Evolutionary conservation across 2,888 invertebrate species (phyloP), one percentile per base, ranked within the genome.

Genomic region (Acronicta alni): DNA sequence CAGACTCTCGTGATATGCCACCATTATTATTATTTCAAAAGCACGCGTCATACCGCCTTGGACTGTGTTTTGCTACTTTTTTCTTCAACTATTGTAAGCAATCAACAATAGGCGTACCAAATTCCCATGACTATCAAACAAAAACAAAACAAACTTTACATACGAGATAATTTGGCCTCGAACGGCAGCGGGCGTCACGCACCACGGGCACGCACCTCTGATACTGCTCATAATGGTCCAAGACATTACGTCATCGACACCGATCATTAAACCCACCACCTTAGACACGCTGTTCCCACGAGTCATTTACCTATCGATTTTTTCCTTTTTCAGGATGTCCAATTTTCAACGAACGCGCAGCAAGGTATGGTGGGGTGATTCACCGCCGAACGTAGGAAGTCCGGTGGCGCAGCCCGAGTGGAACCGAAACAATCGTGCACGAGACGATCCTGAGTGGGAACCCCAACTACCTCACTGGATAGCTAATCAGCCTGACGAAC

Each of bases 341-440:
- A 95, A 95, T 86, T 96, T 96, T 85, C 96, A 96, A 90, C 93
- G 96, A 77, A 95, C 95, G 69, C 95, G 95, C 68, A 96, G 96
- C 87, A 96, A 96, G 88, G 96, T 96, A 12, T 96, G 96, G 96
- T 96, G 96, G 96, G 95, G 95, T 57, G 95, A 94, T 81, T 88
- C 93, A 74, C 91, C 93, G 72, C 90, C 89, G 57, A 88, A 85
- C 65, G 77, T 90, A 44, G 91, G 89, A 52, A 94, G 93, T 73
- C 94, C 94, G 35, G 89, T 93, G 30, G 88, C 93, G 14, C 82
- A 82, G 53, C 86, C 88, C 46, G 83, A 84, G 56, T 85, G 89
- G 82, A 88, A 89, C 80, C 84, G 80, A 74, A 86, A 88, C 79
- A 87, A 87, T 72, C 81, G 83, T 23, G 57, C 70, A 15, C 78